Conservation (phyloP, 2,888 invertebrate genomes). For the Melangyna quadrimaculata region DNA sequence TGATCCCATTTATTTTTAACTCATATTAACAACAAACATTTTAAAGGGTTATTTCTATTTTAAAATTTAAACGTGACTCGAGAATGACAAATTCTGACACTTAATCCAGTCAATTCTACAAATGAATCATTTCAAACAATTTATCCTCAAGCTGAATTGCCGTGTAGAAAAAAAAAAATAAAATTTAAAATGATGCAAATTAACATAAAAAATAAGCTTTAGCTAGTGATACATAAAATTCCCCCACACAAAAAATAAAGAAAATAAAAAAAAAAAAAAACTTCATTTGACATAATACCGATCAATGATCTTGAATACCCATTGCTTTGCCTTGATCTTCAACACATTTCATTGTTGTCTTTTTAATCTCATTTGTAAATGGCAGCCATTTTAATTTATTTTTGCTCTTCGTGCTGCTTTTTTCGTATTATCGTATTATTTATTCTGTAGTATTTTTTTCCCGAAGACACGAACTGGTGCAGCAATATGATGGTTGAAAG, state of each 20-base stretch:
- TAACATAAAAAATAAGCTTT: neutral
- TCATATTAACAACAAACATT: too few species aligned
- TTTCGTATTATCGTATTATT: neutral
- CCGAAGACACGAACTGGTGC: neutral
- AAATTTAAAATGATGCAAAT: neutral
- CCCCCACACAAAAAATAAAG: neutral
- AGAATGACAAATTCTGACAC: neutral
- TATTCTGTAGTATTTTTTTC: neutral
- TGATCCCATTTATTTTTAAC: too few species aligned
- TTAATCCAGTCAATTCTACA: neutral
- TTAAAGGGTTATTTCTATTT: too few species aligned
- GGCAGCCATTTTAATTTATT: constrained; percentile 32
- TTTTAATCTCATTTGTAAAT: constrained; percentile 13
- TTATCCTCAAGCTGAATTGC: neutral
- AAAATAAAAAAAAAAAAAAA: neutral
- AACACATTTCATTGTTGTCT: constrained; percentile 44
- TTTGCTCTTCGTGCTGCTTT: neutral
- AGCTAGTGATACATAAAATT: neutral
- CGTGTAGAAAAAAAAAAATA: neutral
- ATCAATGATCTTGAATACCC: constrained; percentile 53
- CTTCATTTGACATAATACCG: constrained; percentile 29
- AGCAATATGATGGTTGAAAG: neutral
- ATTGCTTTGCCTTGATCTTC: constrained; percentile 57
- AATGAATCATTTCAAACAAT: neutral
- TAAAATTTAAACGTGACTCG: too few species aligned